Evolutionary conservation across 1,140 invertebrate genomes (phyloP).

Genomic region (Anastrepha obliqua): DNA sequence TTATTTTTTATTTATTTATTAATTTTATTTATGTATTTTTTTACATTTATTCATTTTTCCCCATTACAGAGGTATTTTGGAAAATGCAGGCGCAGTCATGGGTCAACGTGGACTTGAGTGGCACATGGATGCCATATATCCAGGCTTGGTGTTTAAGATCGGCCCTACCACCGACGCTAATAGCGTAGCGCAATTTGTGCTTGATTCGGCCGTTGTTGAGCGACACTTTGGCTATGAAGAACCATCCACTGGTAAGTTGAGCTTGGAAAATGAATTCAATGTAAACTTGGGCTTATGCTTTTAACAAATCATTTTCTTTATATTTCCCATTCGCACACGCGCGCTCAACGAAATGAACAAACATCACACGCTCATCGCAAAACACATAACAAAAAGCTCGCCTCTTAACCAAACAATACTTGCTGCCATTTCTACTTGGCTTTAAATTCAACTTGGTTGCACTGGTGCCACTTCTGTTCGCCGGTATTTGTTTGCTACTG

Average conservation of each 20-base stretch:
- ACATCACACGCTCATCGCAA: slow-evolving; percentile 53
- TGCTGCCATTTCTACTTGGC: slow-evolving; percentile 83
- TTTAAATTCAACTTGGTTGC: slow-evolving; percentile 85
- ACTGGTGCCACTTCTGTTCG: slow-evolving; percentile 82
- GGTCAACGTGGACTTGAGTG: slow-evolving; percentile 82
- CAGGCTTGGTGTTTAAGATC: slow-evolving; percentile 82
- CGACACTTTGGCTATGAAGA: slow-evolving; percentile 74
- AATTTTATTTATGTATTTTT: too few relatives aligned
- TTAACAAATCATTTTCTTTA: slow-evolving; percentile 1
- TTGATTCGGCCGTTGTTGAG: slow-evolving; percentile 77
- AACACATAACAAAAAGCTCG: slow-evolving; percentile 75
- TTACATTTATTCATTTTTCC: too few relatives aligned
- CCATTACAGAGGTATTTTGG: slow-evolving; percentile 76
- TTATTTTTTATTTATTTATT: too few relatives aligned
- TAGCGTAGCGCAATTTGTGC: slow-evolving; percentile 83
- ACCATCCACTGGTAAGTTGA: slow-evolving; percentile 73
- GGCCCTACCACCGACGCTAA: slow-evolving; percentile 79
- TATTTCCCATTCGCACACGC: too few relatives aligned
- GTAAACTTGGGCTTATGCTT: not conserved
- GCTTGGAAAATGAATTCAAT: not conserved
- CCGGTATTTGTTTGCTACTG: slow-evolving; percentile 80
- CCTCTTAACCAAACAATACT: slow-evolving; percentile 80
- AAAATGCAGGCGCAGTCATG: slow-evolving; percentile 82
- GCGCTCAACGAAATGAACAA: not conserved
- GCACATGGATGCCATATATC: slow-evolving; percentile 82